Evolutionary conservation across 2,797 vertebrate species (phyloP), one percentile per base, ranked within the genome.

Genomic region (Nothura maculosa): DNA sequence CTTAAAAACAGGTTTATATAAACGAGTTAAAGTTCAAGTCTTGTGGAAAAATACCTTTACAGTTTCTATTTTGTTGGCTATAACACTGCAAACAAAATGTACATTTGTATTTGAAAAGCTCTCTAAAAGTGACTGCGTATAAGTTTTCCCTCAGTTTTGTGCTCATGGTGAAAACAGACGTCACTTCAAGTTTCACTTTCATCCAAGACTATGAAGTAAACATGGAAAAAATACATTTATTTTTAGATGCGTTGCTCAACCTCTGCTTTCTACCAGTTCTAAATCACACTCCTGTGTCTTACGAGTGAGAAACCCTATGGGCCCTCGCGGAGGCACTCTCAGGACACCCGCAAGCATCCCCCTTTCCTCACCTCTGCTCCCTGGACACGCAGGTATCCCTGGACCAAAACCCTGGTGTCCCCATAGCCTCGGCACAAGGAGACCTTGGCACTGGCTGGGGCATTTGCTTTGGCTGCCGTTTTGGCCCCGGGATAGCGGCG

Each of bases 21-120:
- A 94, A 96, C 48, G 91, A 89, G 76, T 64, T 93, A 90, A 91
- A 96, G 89, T 96, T 97, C 92, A 97, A 92, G 84, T 95, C 90
- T 95, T 94, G 74, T 82, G 79, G 28, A 95, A 96, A 97, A 94
- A 91, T 93, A 94, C 85, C 63, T 91, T 92, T 92, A 96, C 81
- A 91, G 62, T 93, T 94, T 95, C 43, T 84, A 84, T 95, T 94
- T 94, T 84, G 72, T 90, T 95, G 92, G 79, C 15, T 34, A 24
- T 86, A 94, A 96, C 72, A 91, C 40, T 87, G 87, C 92, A 97
- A 96, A 95, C 81, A 92, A 96, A 96, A 94, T 3, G 6, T 89
- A 97, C 85, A 94, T 87, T 95, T 83, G 63, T 87, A 94, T 57
- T 92, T 87, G 60, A 87, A 97, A 95, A 95, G 38, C 64, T 93